These are phyloP conservation scores for Slavum lentiscoides DNA, from an alignment of 2,888 invertebrate genomes.

Conservation along the genomic window DNA sequence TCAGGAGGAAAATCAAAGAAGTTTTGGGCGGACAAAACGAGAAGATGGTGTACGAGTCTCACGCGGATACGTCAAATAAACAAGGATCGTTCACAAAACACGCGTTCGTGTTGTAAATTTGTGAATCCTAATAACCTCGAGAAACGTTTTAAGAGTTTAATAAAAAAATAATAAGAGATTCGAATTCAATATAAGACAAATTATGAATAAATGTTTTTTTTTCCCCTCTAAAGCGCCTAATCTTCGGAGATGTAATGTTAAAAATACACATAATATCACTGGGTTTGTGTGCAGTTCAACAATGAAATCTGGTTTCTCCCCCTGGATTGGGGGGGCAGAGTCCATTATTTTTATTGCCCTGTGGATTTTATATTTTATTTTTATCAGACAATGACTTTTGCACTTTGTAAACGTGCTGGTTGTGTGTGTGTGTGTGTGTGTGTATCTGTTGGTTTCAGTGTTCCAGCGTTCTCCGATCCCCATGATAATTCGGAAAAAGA, in stretches of 20 bases:
- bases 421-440: no score
- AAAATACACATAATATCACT: background rate
- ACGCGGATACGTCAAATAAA: slow-evolving; percentile 49
- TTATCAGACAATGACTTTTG: background rate
- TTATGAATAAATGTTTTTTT: no score
- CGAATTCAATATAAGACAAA: no score
- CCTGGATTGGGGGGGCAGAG: background rate
- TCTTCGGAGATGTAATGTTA: background rate
- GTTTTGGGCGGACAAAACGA: slow-evolving; percentile 40
- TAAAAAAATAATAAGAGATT: background rate
- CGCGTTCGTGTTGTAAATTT: slow-evolving; percentile 10
- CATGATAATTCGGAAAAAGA: no score
- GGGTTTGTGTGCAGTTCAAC: background rate
- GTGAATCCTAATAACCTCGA: background rate
- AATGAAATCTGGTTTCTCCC: slow-evolving; percentile 16
- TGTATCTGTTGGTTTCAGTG: no score
- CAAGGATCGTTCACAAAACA: slow-evolving; percentile 42
- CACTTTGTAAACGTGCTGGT: no score
- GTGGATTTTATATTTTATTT: background rate
- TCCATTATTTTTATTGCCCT: background rate
- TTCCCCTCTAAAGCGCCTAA: no score
- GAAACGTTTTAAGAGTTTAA: background rate
- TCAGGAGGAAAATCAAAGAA: slow-evolving; percentile 52
- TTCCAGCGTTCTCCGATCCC: no score
- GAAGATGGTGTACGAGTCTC: slow-evolving; percentile 52